phyloP scores from a whole-genome alignment of 2,113 vertebrate genomes.

The Rhadina sibilatrix region DNA sequence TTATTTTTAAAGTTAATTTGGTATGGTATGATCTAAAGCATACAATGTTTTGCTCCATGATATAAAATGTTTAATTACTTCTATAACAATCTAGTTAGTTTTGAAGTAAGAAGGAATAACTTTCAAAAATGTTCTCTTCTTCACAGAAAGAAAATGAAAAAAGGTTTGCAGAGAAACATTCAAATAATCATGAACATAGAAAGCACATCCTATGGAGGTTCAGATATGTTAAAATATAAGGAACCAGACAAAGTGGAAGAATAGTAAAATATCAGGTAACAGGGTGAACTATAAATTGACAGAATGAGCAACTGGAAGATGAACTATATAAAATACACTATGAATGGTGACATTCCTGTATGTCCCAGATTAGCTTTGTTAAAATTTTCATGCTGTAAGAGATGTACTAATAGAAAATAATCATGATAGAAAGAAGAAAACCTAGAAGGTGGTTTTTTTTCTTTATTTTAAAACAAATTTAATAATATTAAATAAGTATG shows the following conservation, averaged over 20 bases:
- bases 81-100: not conserved
- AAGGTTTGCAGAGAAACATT: not conserved
- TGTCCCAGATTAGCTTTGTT: not conserved
- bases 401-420: not conserved
- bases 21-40: not conserved
- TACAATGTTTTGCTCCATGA: not conserved
- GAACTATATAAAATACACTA: not conserved
- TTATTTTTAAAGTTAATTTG: not conserved
- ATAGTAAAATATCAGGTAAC: not conserved
- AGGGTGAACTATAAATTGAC: not conserved
- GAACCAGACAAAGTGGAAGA: not conserved
- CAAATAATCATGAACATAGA: not conserved
- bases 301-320: not conserved
- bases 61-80: not conserved
- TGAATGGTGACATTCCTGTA: not conserved
- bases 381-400: not conserved
- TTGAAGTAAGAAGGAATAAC: not conserved
- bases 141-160: not conserved
- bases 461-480: not conserved
- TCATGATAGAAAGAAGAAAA: not conserved
- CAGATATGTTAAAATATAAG: not conserved
- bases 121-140: not conserved
- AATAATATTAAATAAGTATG: not conserved
- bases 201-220: not conserved
- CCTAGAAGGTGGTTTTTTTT: not conserved